Conservation (phyloP, 2,797 vertebrate genomes). For the Chlorospingus flavigularis region DNA sequence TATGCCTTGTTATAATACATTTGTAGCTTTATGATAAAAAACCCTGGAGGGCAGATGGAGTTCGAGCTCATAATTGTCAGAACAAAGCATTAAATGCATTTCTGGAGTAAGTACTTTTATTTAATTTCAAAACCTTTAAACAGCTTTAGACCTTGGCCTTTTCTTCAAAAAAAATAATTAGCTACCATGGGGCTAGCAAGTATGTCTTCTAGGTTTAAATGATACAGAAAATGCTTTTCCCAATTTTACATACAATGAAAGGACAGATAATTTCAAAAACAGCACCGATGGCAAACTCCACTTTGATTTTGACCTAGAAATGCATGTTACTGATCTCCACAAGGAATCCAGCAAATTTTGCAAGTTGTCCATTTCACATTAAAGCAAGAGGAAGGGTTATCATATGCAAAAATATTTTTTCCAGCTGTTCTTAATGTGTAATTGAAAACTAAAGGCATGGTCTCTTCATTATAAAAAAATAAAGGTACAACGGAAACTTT, state of each 20-base stretch:
- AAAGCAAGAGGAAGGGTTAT: constrained; percentile 65
- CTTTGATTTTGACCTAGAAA: constrained; percentile 63
- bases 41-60: constrained; percentile 82
- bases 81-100: constrained; percentile 83
- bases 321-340: constrained; percentile 49
- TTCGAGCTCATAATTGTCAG: constrained; percentile 84
- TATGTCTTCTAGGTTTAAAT: constrained; percentile 54
- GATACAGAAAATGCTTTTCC: constrained; percentile 65
- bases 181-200: constrained; percentile 67
- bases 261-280: constrained; percentile 63
- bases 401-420: constrained; percentile 74
- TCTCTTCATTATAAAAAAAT: constrained; percentile 72
- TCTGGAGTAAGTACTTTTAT: constrained; percentile 75
- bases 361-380: constrained; percentile 57
- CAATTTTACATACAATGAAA: constrained; percentile 50
- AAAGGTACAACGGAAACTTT: constrained; percentile 71
- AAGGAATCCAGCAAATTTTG: constrained; percentile 58
- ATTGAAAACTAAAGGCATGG: constrained; percentile 73
- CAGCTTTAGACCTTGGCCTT: constrained; percentile 69
- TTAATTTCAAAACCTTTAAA: constrained; percentile 75
- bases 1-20: constrained; percentile 93
- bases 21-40: constrained; percentile 86
- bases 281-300: constrained; percentile 71
- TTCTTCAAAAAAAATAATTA: constrained; percentile 23
- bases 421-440: constrained; percentile 61